These are phyloP conservation scores for Hafferia zeledoni DNA, from an alignment of 2,797 vertebrate genomes.

Conservation along the genomic window DNA sequence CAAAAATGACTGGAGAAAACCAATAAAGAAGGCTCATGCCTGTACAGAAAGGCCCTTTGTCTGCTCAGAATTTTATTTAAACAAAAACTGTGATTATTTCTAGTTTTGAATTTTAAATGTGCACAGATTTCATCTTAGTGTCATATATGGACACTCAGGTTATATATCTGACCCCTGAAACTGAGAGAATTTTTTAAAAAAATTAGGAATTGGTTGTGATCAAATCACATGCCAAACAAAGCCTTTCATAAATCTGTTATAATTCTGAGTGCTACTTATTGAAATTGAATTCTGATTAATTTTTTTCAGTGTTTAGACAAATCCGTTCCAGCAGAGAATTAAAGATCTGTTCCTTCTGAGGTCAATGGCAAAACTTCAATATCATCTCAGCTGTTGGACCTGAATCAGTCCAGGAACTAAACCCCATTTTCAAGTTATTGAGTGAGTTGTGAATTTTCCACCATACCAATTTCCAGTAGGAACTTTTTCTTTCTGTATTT, in stretches of 20 bases:
- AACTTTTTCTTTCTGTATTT: neutral
- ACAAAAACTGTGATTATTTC: neutral
- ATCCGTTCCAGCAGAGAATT: neutral
- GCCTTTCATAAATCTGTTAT: neutral
- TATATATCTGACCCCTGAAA: neutral
- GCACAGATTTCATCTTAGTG: neutral
- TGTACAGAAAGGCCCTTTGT: neutral
- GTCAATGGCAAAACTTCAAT: neutral
- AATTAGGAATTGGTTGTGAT: neutral
- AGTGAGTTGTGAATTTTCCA: neutral
- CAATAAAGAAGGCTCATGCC: neutral
- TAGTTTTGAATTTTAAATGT: neutral
- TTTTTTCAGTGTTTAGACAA: neutral
- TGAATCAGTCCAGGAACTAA: neutral
- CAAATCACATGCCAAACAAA: neutral
- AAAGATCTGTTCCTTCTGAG: neutral
- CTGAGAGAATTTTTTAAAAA: neutral
- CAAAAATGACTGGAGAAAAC: neutral
- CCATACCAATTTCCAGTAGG: neutral
- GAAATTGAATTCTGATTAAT: neutral
- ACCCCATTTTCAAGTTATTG: constrained; percentile 4
- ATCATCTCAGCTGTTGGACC: neutral
- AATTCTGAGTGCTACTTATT: neutral
- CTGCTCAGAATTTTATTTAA: neutral
- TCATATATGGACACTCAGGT: neutral